Conservation (phyloP, 2,797 vertebrate genomes). For the Ptychadena robeensis region DNA sequence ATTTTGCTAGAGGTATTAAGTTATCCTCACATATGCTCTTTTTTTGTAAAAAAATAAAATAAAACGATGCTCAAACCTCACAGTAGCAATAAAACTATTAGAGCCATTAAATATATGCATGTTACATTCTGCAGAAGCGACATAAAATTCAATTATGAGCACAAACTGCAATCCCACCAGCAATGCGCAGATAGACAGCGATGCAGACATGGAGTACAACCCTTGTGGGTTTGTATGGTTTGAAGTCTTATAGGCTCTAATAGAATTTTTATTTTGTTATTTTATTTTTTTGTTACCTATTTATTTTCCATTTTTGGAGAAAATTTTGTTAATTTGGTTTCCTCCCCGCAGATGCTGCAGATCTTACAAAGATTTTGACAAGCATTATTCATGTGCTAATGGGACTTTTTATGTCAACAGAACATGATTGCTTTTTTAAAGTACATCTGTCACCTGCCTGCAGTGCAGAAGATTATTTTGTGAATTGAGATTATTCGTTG, state of each 20-base stretch:
- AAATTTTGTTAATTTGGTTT: neutral
- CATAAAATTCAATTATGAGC: slow-evolving; percentile 68
- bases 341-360: neutral
- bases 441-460: neutral
- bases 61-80: slow-evolving; percentile 64
- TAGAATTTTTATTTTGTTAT: neutral
- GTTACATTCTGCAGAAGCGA: slow-evolving; percentile 69
- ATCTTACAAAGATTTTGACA: neutral
- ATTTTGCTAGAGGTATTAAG: slow-evolving; percentile 62
- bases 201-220: slow-evolving; percentile 29
- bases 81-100: slow-evolving; percentile 67
- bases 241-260: neutral
- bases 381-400: neutral
- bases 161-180: slow-evolving; percentile 58
- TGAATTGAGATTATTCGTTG: neutral
- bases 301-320: neutral
- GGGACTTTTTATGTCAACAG: neutral
- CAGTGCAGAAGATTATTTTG: neutral
- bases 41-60: slow-evolving; percentile 60
- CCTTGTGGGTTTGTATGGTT: neutral
- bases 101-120: slow-evolving; percentile 64
- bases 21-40: slow-evolving; percentile 53
- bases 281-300: too few relatives aligned
- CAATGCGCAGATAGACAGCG: slow-evolving; percentile 55
- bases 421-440: neutral